Conservation (phyloP, 2,113 vertebrate species). For the Rynchops niger region DNA sequence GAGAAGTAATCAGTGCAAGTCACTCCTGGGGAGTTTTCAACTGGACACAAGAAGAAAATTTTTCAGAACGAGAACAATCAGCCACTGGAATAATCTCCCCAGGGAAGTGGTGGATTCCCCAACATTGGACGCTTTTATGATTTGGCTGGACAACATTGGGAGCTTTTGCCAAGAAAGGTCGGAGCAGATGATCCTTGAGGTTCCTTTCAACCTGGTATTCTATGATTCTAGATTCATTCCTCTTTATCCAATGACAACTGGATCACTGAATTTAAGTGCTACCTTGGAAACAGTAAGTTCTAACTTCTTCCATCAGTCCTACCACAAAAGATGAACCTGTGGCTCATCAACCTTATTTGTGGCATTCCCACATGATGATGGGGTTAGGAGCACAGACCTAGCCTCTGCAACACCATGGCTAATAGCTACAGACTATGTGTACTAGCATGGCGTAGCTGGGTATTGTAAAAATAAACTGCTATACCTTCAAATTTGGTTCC, state of each 20-base stretch:
- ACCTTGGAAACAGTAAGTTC: not conserved
- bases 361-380: not conserved
- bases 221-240: not conserved
- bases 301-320: not conserved
- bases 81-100: not conserved
- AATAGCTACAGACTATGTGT: not conserved
- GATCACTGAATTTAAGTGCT: not conserved
- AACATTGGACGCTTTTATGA: rapidly evolving
- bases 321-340: not conserved
- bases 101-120: not conserved
- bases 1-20: not conserved
- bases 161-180: not conserved
- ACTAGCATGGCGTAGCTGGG: not conserved
- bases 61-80: not conserved
- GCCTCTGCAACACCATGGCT: not conserved
- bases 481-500: not conserved
- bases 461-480: not conserved
- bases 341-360: not conserved
- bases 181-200: not conserved
- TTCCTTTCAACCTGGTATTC: not conserved
- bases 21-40: not conserved
- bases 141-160: not conserved
- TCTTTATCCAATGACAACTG: not conserved
- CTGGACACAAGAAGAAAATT: not conserved
- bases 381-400: not conserved